Base-by-base conservation (phyloP, 2,113 vertebrate species). In the Nansenia antarctica region DNA sequence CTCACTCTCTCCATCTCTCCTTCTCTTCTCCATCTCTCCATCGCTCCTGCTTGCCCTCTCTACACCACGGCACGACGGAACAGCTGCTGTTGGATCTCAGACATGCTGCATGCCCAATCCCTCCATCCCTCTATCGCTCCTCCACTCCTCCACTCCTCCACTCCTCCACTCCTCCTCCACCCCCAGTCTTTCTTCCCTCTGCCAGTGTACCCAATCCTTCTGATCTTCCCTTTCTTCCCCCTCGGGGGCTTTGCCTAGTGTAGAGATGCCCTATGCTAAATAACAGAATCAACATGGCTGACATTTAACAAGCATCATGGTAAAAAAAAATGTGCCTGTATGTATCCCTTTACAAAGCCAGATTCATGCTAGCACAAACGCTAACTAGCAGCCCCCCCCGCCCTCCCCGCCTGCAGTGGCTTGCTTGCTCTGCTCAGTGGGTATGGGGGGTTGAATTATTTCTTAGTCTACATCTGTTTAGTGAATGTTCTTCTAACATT, bases 401-500 rank as follows among this genome's bases (percentile, higher is more conserved):
- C n/a, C n/a, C n/a, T 62, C 67, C 62, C 62, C 12, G n/a, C 27
- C 22, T 22, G 35, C 45, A 34, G 30, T 24, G 26, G 69, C 78
- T 78, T 9, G 54, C 26, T 8, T 77, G 73, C 82, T 82, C n/a
- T 68, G 58, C 69, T 73, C 76, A 47, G 64, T 59, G 9, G 65
- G 57, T 73, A n/a, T 81, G 68, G 57, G 71, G 62, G 74, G 78
- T 84, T 83, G 67, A 65, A 55, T 66, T 6, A 35, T 54, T 66
- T 27, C 64, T 35, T 42, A 45, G 61, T 45, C 73, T 82, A 75
- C 87, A 85, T 88, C 81, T 85, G 85, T 84, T 82, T 84, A 80
- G 74, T 67, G 59, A n/a, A n/a, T n/a, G 37, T 20, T 55, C 67
- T 53, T 14, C 18, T 31, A 70, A 61, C 77, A 70, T 84, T 86